These are phyloP conservation scores for Neodiprion virginianus DNA, from an alignment of 1,140 invertebrate species.

Conservation along the genomic window DNA sequence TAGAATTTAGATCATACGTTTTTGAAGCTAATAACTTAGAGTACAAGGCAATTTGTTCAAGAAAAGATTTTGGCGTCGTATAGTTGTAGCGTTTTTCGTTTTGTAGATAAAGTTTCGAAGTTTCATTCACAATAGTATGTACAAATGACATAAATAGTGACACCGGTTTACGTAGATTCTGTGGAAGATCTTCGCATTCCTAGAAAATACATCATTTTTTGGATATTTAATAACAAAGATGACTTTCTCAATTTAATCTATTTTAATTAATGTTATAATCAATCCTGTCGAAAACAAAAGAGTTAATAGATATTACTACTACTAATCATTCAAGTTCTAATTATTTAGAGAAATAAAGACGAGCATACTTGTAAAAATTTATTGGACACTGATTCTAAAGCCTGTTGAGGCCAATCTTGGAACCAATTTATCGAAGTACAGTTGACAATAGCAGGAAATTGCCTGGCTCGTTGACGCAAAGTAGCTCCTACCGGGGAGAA, in stretches of 20 bases:
- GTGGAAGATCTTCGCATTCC: slow-evolving; percentile 47
- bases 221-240: background rate
- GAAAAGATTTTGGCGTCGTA: slow-evolving; percentile 94
- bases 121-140: slow-evolving; percentile 87
- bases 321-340: slow-evolving; percentile 53
- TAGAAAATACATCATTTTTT: slow-evolving; percentile 24
- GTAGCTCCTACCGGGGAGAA: slow-evolving; percentile 92
- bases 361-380: slow-evolving; percentile 71
- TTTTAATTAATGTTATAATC: slow-evolving; percentile 15
- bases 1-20: slow-evolving; percentile 77
- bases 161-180: slow-evolving; percentile 61
- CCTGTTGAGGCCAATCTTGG: slow-evolving; percentile 94
- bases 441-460: slow-evolving; percentile 95
- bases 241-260: slow-evolving; percentile 17
- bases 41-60: slow-evolving; percentile 93
- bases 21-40: slow-evolving; percentile 82
- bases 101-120: slow-evolving; percentile 80
- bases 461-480: slow-evolving; percentile 81
- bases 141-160: slow-evolving; percentile 91
- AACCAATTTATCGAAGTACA: slow-evolving; percentile 96
- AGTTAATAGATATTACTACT: slow-evolving; percentile 66
- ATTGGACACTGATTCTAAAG: slow-evolving; percentile 86
- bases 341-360: background rate
- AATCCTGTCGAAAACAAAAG: slow-evolving; percentile 43
- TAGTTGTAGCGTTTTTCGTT: slow-evolving; percentile 95